Conservation (phyloP, 2,113 vertebrate species). For the Bubalus kerabau region DNA sequence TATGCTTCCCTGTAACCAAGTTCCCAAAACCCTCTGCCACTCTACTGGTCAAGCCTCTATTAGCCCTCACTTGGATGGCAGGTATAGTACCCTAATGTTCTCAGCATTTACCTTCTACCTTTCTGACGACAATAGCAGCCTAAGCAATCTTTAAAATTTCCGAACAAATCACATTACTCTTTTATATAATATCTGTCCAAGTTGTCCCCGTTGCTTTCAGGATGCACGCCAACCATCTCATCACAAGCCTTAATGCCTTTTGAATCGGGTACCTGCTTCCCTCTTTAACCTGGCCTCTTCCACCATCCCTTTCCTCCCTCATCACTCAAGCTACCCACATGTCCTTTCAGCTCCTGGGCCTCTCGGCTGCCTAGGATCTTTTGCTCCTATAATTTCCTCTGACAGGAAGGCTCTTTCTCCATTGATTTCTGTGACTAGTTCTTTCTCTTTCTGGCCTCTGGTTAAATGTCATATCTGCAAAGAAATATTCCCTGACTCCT, state of each 20-base stretch:
- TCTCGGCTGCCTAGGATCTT: background rate
- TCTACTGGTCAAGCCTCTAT: fast-evolving
- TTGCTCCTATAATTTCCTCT: background rate
- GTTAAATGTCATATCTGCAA: background rate
- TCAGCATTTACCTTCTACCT: background rate
- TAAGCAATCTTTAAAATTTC: background rate
- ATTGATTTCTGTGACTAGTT: background rate
- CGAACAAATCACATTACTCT: background rate
- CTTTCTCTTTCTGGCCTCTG: background rate
- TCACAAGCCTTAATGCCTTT: background rate
- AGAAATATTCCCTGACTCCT: background rate
- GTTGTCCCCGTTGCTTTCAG: background rate
- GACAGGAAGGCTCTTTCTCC: background rate
- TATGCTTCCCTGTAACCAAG: fast-evolving
- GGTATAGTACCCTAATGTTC: background rate
- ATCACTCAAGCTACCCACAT: fast-evolving
- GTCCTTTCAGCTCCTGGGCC: background rate
- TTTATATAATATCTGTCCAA: fast-evolving
- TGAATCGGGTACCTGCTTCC: background rate
- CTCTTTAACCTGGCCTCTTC: background rate
- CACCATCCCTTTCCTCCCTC: fast-evolving
- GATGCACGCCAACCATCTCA: background rate
- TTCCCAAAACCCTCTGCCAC: background rate
- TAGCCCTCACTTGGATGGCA: too few species aligned
- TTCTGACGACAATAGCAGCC: background rate